Conservation (phyloP, 2,888 invertebrate species). For the Drosophila flavopinicola region DNA sequence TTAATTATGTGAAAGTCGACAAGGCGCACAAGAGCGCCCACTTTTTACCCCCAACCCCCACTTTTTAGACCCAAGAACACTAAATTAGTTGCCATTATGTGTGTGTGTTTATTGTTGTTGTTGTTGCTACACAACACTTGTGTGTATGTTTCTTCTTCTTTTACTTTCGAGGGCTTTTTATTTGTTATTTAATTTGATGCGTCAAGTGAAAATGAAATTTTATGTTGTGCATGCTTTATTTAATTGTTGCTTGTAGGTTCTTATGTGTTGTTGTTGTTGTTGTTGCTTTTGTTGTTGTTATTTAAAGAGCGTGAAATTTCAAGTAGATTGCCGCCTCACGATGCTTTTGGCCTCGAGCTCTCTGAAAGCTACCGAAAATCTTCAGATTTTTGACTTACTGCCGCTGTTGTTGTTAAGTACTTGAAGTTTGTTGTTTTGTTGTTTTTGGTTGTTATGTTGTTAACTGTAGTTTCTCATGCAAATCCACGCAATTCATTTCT, state of each 20-base stretch:
- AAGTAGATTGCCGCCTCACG: conserved; percentile 71
- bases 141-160: conserved; percentile 27
- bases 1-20: conserved; percentile 74
- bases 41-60: not conserved
- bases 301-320: conserved; percentile 76
- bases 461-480: conserved; percentile 75
- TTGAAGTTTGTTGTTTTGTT: conserved; percentile 34
- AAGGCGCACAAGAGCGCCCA: conserved; percentile 3
- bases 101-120: conserved; percentile 10
- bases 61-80: conserved; percentile 59
- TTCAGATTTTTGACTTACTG: conserved; percentile 30
- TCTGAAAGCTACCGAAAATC: conserved; percentile 67
- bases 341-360: conserved; percentile 43
- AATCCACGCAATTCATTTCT: conserved; percentile 63
- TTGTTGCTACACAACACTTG: conserved; percentile 24
- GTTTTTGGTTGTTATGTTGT: conserved; percentile 40
- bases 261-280: conserved; percentile 35
- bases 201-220: conserved; percentile 76
- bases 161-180: conserved; percentile 31
- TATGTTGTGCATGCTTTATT: conserved; percentile 43
- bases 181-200: conserved; percentile 75
- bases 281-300: conserved; percentile 48
- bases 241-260: conserved; percentile 53
- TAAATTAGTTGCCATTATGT: conserved; percentile 71
- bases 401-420: conserved; percentile 32